Base-by-base conservation (phyloP, 2,113 vertebrate genomes). In the Urocitellus parryii region DNA sequence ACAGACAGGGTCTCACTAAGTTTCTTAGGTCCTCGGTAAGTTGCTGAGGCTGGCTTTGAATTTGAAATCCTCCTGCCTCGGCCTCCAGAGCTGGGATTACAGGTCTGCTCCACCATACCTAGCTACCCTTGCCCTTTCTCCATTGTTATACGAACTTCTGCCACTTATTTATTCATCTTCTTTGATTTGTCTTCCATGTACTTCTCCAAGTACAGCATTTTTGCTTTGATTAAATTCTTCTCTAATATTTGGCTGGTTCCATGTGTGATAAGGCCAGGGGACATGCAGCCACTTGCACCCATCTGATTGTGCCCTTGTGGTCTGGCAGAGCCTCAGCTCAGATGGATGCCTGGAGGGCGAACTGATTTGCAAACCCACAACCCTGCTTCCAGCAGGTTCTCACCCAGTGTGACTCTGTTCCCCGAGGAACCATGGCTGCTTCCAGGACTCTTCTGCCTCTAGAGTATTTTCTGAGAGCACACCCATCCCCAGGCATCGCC, bases 401-500 rank as follows among this genome's bases (percentile, higher is more conserved):
- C 58, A 63, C 5, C 39, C 61, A n/a, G 17, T 4, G 34, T 73
- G 74, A 10, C 29, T 82, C 53, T 82, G 53, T 22, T 65, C 20
- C 37, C 12, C 11, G 2, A 10, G 63, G 22, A 11, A 45, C 42
- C 42, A 1, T 8, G 42, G 4, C 20, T 73, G 24, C 45, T 29
- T 72, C 48, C 27, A 45, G 48, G 76, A 24, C 24, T 63, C 32
- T 24, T 89, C 53, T 68, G 42, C 20, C 45, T 48, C 8, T 29
- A 83, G 56, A 81, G 24, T 27, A 25, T 34, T 58, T 94, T 76
- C 51, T 65, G 24, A 79, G 48, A 68, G 39, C 78, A 83, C 14
- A 67, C 7, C 51, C 16, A 20, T 39, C 5, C 11, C 45, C 0
- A 9, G 1, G 13, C 22, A 37, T 27, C 61, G 1, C 1, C 0